Percentiles rank a stretch among this genome's conserved stretches.
phyloP scores from a whole-genome alignment of 2,888 invertebrate species.

The Oscheius sp. region DNA sequence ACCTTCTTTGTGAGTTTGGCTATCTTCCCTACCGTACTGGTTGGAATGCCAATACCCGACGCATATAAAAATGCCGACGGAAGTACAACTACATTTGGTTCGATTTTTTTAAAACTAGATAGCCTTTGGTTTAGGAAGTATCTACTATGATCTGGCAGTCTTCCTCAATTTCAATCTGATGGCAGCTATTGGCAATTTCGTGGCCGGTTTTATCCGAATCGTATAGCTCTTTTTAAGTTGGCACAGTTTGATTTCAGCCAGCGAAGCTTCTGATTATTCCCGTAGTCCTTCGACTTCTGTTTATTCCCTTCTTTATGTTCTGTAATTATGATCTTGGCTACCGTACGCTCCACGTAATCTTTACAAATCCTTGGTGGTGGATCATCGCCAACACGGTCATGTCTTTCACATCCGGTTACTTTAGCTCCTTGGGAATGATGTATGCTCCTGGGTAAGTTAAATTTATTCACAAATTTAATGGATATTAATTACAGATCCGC shows the following conservation, averaged over 20 bases:
- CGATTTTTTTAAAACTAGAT: background rate
- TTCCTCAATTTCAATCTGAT: slow-evolving; percentile 92
- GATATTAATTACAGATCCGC: slow-evolving; percentile 44
- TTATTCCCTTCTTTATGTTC: slow-evolving; percentile 89
- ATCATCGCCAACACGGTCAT: slow-evolving; percentile 78
- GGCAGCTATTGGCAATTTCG: slow-evolving; percentile 89
- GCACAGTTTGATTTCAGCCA: slow-evolving; percentile 78
- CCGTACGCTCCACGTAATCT: slow-evolving; percentile 81
- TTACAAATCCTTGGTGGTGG: slow-evolving; percentile 80
- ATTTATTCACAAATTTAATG: background rate
- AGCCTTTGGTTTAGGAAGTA: background rate
- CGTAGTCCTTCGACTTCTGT: slow-evolving; percentile 81
- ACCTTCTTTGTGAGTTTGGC: slow-evolving; percentile 90
- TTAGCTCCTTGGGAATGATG: slow-evolving; percentile 92
- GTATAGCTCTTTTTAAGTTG: slow-evolving; percentile 73
- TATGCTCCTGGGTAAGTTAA: slow-evolving; percentile 81
- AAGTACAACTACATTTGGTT: slow-evolving; percentile 75
- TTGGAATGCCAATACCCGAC: slow-evolving; percentile 77
- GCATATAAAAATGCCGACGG: slow-evolving; percentile 35
- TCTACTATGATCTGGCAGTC: slow-evolving; percentile 80
- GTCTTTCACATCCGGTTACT: slow-evolving; percentile 91
- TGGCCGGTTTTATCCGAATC: slow-evolving; percentile 84
- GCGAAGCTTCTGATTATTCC: slow-evolving; percentile 83
- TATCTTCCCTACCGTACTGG: slow-evolving; percentile 86
- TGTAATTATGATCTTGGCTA: slow-evolving; percentile 84